Conservation (phyloP, 2,888 invertebrate species). For the Phyllotreta striolata region DNA sequence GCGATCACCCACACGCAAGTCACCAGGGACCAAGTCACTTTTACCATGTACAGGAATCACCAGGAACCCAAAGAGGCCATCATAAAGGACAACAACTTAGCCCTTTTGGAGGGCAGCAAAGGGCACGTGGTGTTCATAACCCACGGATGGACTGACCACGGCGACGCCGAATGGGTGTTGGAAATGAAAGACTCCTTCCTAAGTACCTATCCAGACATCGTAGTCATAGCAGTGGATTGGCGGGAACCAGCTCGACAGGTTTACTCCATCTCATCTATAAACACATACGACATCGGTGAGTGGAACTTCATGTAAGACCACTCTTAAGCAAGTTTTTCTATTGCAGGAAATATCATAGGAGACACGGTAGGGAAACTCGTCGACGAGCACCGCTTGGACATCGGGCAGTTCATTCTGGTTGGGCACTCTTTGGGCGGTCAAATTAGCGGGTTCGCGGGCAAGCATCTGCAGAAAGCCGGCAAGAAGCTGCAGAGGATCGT, state of each 20-base stretch:
- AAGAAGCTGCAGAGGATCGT: conserved; percentile 48
- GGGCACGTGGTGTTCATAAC: conserved; percentile 48
- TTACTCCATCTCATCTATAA: conserved; percentile 49
- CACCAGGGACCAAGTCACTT: conserved; percentile 46
- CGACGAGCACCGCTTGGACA: conserved; percentile 44
- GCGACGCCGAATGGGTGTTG: conserved; percentile 46
- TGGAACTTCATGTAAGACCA: conserved; percentile 15
- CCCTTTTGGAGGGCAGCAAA: conserved; percentile 36
- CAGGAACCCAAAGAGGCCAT: conserved; percentile 42
- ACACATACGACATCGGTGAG: conserved; percentile 52
- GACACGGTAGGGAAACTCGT: conserved; percentile 46
- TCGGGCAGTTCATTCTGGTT: conserved; percentile 47
- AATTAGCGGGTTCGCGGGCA: conserved; percentile 49
- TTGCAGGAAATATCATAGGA: conserved; percentile 46
- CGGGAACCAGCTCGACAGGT: conserved; percentile 47
- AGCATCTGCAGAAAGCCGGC: conserved; percentile 44
- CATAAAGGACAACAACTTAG: conserved; percentile 43
- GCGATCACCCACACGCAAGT: conserved; percentile 45
- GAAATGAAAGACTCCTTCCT: conserved; percentile 51
- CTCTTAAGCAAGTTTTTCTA: conserved; percentile 23
- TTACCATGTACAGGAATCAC: conserved; percentile 43
- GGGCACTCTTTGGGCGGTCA: conserved; percentile 54
- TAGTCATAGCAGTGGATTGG: conserved; percentile 52
- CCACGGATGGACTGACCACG: conserved; percentile 50
- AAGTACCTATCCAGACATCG: conserved; percentile 37